phyloP scores from a whole-genome alignment of 2,797 vertebrate genomes.

The Muscicapa comitata region DNA sequence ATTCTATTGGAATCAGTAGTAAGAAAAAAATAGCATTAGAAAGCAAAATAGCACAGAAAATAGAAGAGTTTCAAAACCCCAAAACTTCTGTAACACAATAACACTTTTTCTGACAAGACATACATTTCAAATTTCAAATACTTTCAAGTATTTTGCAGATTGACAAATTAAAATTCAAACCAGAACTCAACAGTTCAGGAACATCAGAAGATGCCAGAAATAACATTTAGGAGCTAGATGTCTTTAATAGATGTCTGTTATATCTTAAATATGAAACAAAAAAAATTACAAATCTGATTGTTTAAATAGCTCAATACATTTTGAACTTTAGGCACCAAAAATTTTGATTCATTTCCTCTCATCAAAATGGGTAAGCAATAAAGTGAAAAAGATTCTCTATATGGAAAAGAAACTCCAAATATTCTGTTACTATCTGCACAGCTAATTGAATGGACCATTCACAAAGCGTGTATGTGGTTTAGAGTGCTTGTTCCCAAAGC shows the following conservation, averaged over 20 bases:
- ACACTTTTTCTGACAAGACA: not conserved
- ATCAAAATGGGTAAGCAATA: not conserved
- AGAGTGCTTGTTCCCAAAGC: not conserved
- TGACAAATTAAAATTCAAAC: not conserved
- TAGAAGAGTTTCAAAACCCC: not conserved
- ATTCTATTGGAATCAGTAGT: not conserved
- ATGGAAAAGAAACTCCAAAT: not conserved
- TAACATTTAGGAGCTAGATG: not conserved
- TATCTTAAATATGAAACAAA: not conserved
- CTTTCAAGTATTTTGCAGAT: not conserved
- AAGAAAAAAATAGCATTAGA: not conserved
- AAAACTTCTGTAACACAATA: not conserved
- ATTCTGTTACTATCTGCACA: not conserved
- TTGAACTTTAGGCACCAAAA: not conserved
- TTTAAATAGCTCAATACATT: fast-evolving
- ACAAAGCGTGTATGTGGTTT: not conserved
- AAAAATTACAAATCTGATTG: not conserved
- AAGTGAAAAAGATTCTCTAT: not conserved
- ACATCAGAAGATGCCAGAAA: not conserved
- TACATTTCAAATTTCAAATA: no score
- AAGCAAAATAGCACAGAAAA: not conserved
- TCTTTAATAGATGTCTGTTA: not conserved
- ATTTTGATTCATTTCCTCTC: not conserved
- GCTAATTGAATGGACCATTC: not conserved
- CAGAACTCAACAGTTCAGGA: not conserved